Evolutionary conservation across 35 echinoderm and acorn worm species (phyloP).

Genomic region (Acanthaster planci): DNA sequence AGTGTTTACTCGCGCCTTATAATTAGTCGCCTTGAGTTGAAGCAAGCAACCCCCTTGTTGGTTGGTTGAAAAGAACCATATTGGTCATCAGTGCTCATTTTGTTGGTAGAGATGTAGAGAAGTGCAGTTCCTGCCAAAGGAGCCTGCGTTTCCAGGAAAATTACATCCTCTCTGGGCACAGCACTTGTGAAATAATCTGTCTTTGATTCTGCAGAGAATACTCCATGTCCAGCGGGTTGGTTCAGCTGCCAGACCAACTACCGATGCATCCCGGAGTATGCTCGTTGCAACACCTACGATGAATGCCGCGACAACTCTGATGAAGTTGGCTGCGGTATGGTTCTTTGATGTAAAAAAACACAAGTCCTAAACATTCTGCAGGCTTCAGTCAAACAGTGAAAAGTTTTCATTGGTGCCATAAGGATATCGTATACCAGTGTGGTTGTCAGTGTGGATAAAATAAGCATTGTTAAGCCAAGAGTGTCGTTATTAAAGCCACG

Average conservation of each 20-base stretch:
- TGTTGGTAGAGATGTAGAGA: background rate
- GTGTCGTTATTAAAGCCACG: too few relatives aligned
- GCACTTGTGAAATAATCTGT: background rate
- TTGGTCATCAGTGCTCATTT: background rate
- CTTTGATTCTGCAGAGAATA: background rate
- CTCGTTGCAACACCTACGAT: constrained; percentile 62
- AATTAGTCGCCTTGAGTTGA: too few relatives aligned
- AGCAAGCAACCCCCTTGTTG: too few relatives aligned
- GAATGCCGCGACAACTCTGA: constrained; percentile 88
- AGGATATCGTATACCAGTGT: too few relatives aligned
- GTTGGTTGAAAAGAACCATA: too few relatives aligned
- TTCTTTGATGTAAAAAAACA: background rate
- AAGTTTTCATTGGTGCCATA: too few relatives aligned
- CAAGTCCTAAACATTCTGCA: too few relatives aligned
- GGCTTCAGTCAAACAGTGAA: too few relatives aligned
- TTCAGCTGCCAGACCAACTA: constrained; percentile 75
- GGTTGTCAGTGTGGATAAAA: too few relatives aligned
- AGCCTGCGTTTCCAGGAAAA: background rate
- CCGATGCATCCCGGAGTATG: constrained; percentile 74
- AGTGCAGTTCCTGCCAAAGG: background rate
- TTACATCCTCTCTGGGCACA: background rate
- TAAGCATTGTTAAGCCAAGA: too few relatives aligned
- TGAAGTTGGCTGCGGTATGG: constrained; percentile 78
- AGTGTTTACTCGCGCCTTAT: too few relatives aligned
- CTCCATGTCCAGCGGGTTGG: constrained; percentile 64